Evolutionary conservation across 2,888 invertebrate species (phyloP), one percentile per base, ranked within the genome.

Genomic region (Heteropelma amictum): DNA sequence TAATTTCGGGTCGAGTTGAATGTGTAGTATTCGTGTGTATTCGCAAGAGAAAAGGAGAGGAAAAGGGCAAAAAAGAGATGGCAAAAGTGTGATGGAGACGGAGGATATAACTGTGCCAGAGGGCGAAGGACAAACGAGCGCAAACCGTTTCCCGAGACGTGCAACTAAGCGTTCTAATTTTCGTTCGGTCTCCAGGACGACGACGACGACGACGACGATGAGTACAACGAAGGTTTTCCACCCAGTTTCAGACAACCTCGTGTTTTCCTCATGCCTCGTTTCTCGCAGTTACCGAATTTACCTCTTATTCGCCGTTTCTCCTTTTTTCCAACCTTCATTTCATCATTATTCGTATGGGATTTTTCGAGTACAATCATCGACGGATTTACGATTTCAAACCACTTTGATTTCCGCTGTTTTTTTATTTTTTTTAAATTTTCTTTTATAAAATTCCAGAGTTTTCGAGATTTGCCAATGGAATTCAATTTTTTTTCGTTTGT

Each of bases 101-200:
- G 49, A 38, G 28, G 21, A 49, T 38, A 49, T 40, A 53, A 28
- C 30, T 65, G 49, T 69, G 69, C 69, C 74, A 47, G 64, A 64
- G 72, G 68, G 71, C 64, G 64, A 76, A 65, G 69, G 67, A 61
- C 76, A 76, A 70, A 73, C 72, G 72, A 78, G 75, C 67, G 63
- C 71, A 71, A 72, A 72, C 75, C 71, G 63, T 72, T 76, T 76
- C 71, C 63, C 63, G 68, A 63, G 68, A 72, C 67, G 75, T 76
- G 71, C 67, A 76, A 76, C 75, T 76, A 76, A 76, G 75, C 75
- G 75, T 71, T 78, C 74, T 78, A 78, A 78, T 78, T 78, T 75
- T 68, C 74, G 78, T 75, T 72, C 60, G 53, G 53, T 68, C 63
- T 58, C 75, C 63, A 68, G 35, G 71, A 72, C 71, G 61, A 75